Conservation (phyloP, 2,113 vertebrate species). For the Progne subis region DNA sequence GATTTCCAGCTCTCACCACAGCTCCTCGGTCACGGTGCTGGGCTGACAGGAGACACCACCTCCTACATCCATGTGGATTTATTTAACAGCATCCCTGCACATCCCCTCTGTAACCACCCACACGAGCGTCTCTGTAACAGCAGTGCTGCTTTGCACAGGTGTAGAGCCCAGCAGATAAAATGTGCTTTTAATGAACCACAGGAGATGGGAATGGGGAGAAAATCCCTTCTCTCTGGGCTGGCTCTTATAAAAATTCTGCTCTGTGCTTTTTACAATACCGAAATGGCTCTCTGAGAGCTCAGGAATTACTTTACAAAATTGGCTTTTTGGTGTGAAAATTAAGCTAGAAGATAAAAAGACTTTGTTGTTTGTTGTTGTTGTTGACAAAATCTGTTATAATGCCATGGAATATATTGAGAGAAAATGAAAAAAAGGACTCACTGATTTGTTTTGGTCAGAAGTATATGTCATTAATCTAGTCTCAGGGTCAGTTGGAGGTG, state of each 20-base stretch:
- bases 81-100: not conserved
- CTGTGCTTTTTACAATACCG: not conserved
- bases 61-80: not conserved
- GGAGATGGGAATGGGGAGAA: not conserved
- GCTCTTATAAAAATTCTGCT: not conserved
- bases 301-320: not conserved
- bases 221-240: not conserved
- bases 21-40: not conserved
- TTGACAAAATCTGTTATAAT: not conserved
- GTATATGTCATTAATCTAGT: not conserved
- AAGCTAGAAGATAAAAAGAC: not conserved
- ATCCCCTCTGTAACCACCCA: fast-evolving
- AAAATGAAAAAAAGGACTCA: not conserved
- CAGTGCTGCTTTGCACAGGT: not conserved
- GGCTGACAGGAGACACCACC: not conserved
- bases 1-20: not conserved
- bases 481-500: not conserved
- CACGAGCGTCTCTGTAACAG: fast-evolving
- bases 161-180: not conserved
- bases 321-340: not conserved
- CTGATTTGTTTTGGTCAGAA: not conserved
- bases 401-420: not conserved
- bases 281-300: not conserved
- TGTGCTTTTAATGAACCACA: not conserved
- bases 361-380: not conserved